A percentile compares a stretch with the other conserved stretches of the same genome.
These are phyloP conservation scores for Morone chrysops DNA, from an alignment of 2,113 vertebrate species.

Conservation along the genomic window DNA sequence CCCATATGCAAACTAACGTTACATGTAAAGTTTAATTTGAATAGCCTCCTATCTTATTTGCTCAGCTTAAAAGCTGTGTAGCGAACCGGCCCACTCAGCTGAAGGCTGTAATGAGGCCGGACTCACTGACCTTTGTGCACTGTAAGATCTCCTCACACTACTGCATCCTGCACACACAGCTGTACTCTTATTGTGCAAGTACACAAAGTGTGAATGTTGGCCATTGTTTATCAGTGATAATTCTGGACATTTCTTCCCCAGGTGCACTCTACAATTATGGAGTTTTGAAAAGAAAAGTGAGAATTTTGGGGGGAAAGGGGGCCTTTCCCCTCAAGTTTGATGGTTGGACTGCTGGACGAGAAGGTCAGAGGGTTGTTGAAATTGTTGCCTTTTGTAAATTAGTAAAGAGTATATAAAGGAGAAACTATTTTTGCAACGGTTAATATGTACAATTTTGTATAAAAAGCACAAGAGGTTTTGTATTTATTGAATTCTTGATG, in stretches of 20 bases:
- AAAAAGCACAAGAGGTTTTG: slow-evolving; percentile 58
- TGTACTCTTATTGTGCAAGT: neutral
- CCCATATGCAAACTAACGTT: neutral
- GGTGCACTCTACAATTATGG: slow-evolving; percentile 96
- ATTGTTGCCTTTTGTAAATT: slow-evolving; percentile 84
- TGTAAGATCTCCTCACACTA: neutral
- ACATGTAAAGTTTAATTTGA: neutral
- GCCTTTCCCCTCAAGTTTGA: slow-evolving; percentile 89
- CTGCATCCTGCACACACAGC: neutral
- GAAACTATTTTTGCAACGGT: slow-evolving; percentile 80
- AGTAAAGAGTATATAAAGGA: slow-evolving; percentile 68
- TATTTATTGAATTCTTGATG: slow-evolving; percentile 75
- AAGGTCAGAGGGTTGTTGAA: slow-evolving; percentile 74
- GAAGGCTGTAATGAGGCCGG: neutral
- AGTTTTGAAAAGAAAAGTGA: slow-evolving; percentile 86
- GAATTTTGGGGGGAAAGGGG: slow-evolving; percentile 86
- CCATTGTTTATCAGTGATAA: neutral
- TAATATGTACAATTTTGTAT: slow-evolving; percentile 82
- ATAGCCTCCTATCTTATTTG: neutral
- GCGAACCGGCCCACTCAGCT: slow-evolving; percentile 13
- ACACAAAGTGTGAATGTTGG: neutral
- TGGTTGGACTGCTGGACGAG: slow-evolving; percentile 78
- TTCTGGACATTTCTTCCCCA: slow-evolving; percentile 70
- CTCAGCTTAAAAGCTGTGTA: neutral
- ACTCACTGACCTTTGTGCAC: slow-evolving; percentile 12